Evolutionary conservation across 1,140 invertebrate species (phyloP), one percentile per base, ranked within the genome.

Genomic region (Sinella curviseta): DNA sequence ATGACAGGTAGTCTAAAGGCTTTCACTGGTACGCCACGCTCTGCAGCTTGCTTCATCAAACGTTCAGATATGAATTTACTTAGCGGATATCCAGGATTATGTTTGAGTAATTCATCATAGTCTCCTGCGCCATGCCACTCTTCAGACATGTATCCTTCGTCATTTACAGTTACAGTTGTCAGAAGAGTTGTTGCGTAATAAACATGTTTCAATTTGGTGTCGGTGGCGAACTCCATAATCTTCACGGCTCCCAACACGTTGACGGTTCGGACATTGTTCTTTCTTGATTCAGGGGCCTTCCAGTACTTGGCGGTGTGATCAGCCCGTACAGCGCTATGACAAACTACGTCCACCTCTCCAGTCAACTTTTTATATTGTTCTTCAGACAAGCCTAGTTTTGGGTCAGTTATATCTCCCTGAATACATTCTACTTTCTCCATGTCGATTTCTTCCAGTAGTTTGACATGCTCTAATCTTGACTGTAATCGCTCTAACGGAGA

Each of bases 401-500:
- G 2, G 4, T 36, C 35, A 3, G 74, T 75, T 2, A 75, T 26
- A 30, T 75, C 74, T 31, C 74, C 74, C 24, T 36, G 17, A 14
- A 75, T 54, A 30, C 34, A 75, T 26, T 75, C 74, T 31, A 75
- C 39, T 30, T 75, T 75, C 24, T 75, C 36, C 34, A 75, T 75
- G 24, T 75, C 36, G n/a, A 75, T 26, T 48, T 75, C 33, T 12
- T 36, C 24, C 35, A 75, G 26, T 16, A 75, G 39, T 8, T 48
- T 48, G 12, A 48, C 8, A 20, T 48, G 2, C 16, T 36, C 24
- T 2, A 48, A 26, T 30, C 34, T 36, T 8, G 24, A 20, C 36
- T 16, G 14, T 26, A 75, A 12, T 26, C 74, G 33, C 26, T 75
- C 35, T 26, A 26, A 1, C 3, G 39, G 2, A 8, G 17, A 48